phyloP scores from a whole-genome alignment of 2,888 invertebrate species.

The Rhagonycha fulva region DNA sequence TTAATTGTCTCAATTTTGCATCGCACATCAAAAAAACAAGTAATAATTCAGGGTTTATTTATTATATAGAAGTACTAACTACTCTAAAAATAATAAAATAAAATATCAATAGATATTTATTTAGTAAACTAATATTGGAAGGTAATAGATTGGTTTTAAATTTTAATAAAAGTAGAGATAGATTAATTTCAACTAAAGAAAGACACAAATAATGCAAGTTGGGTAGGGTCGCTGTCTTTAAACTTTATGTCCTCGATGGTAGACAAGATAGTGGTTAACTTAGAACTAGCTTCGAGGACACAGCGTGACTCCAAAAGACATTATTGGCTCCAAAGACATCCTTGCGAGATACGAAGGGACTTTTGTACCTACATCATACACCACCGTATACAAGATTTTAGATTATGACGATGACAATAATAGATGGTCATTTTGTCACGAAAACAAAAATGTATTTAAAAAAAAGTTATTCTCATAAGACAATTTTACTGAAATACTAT shows the following conservation, averaged over 20 bases:
- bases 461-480: too few species aligned
- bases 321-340: slow-evolving; percentile 33
- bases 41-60: too few species aligned
- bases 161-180: not conserved
- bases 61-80: not conserved
- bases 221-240: slow-evolving; percentile 25
- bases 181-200: not conserved
- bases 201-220: slow-evolving; percentile 6
- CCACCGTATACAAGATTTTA: not conserved
- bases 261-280: slow-evolving; percentile 39
- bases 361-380: not conserved
- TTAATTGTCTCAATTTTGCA: too few species aligned
- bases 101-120: not conserved
- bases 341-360: slow-evolving; percentile 10
- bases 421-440: not conserved
- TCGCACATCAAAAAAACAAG: too few species aligned
- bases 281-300: slow-evolving; percentile 30
- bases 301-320: slow-evolving; percentile 42
- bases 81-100: not conserved
- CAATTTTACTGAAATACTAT: too few species aligned
- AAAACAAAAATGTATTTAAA: not conserved
- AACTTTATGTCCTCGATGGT: slow-evolving; percentile 42
- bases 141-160: not conserved
- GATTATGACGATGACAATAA: not conserved
- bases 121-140: not conserved